Evolutionary conservation across 2,888 invertebrate genomes (phyloP).

Genomic region (Opisthograptis luteolata): DNA sequence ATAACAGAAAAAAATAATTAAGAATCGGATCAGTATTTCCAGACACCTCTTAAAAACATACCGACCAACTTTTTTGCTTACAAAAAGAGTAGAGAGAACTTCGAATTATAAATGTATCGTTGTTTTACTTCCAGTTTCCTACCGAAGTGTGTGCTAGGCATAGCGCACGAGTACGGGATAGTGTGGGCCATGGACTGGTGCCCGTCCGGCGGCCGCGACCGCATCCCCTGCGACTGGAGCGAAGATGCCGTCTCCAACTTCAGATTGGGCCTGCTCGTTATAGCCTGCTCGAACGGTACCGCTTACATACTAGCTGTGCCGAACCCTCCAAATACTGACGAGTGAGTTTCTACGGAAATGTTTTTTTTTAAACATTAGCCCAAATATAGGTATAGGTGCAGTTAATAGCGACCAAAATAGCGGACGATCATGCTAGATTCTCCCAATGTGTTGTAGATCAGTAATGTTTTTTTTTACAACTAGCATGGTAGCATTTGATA

Average conservation of each 20-base stretch:
- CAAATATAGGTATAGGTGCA: too few species aligned
- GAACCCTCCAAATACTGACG: conserved; percentile 55
- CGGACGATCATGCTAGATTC: too few species aligned
- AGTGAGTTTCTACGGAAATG: conserved; percentile 48
- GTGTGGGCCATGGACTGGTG: conserved; percentile 91
- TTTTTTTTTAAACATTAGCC: too few species aligned
- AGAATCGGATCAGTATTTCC: too few species aligned
- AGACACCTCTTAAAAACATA: too few species aligned
- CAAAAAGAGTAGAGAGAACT: neutral
- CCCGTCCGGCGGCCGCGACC: conserved; percentile 88
- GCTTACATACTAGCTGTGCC: conserved; percentile 87
- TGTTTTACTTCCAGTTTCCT: conserved; percentile 41
- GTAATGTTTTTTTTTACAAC: too few species aligned
- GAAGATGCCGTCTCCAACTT: conserved; percentile 11
- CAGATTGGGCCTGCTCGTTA: conserved; percentile 88
- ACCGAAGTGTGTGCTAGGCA: conserved; percentile 78
- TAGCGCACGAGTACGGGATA: conserved; percentile 86
- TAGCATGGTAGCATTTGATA: too few species aligned
- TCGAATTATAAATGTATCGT: neutral
- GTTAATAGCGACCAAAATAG: too few species aligned
- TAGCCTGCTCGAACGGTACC: conserved; percentile 87
- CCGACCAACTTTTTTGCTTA: too few species aligned
- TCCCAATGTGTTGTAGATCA: too few species aligned
- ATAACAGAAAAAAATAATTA: too few species aligned
- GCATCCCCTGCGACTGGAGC: conserved; percentile 2